Conservation (phyloP, 2,888 invertebrate genomes). For the Sialis lutaria region DNA sequence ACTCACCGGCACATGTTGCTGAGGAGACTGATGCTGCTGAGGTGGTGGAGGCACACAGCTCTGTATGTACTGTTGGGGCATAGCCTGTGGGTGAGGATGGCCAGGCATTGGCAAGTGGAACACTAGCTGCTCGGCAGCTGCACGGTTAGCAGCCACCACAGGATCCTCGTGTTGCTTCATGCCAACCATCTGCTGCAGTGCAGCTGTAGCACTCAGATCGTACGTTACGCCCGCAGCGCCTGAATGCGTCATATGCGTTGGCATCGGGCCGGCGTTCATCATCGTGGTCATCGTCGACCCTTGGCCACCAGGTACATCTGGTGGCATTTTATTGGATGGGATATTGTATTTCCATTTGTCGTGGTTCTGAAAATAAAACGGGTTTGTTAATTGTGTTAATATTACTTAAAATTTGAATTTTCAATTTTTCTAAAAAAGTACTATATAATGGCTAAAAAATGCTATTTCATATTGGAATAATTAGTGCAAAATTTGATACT, state of each 20-base stretch:
- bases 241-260: slow-evolving; percentile 22
- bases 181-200: slow-evolving; percentile 3
- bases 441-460: too few relatives aligned
- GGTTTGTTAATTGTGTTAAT: not conserved
- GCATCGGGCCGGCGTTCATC: slow-evolving; percentile 27
- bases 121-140: slow-evolving; percentile 37
- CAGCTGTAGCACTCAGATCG: slow-evolving; percentile 10
- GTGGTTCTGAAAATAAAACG: slow-evolving; percentile 45
- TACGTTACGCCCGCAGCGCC: slow-evolving; percentile 26
- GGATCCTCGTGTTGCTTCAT: slow-evolving; percentile 14
- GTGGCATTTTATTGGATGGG: slow-evolving; percentile 38
- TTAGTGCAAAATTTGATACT: too few relatives aligned
- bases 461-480: too few relatives aligned
- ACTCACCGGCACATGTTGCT: slow-evolving; percentile 18
- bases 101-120: slow-evolving; percentile 18
- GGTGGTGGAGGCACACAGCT: slow-evolving; percentile 28
- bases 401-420: too few relatives aligned
- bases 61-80: slow-evolving; percentile 23
- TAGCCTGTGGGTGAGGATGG: slow-evolving; percentile 26
- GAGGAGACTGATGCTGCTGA: slow-evolving; percentile 25
- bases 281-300: slow-evolving; percentile 26
- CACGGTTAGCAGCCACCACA: slow-evolving; percentile 34
- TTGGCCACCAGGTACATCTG: slow-evolving; percentile 19
- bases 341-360: slow-evolving; percentile 75
- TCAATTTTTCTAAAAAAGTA: too few relatives aligned